Conservation (phyloP, 2,888 invertebrate species). For the Meteorus cinctellus region DNA sequence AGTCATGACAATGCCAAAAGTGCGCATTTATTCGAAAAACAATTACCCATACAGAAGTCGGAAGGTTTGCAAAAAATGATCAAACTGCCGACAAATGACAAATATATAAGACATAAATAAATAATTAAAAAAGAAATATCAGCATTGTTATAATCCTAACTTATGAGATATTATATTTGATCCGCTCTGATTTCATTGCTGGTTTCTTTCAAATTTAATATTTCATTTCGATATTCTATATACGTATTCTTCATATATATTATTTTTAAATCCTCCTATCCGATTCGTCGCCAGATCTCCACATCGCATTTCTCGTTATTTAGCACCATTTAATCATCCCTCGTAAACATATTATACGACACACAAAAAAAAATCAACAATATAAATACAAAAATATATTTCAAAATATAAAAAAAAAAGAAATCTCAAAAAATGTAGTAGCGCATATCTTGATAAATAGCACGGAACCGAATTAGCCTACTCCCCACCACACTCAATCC, state of each 20-base stretch:
- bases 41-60: too few species aligned
- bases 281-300: too few species aligned
- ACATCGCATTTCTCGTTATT: not conserved
- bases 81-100: too few species aligned
- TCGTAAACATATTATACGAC: constrained; percentile 22
- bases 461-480: constrained; percentile 13
- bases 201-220: too few species aligned
- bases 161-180: too few species aligned
- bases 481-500: not conserved
- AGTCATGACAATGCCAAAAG: too few species aligned
- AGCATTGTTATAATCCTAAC: too few species aligned
- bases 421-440: constrained; percentile 8
- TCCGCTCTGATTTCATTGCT: too few species aligned
- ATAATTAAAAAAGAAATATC: too few species aligned
- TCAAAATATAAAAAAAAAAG: not conserved
- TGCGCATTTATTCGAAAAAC: too few species aligned
- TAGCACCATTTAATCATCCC: constrained; percentile 31
- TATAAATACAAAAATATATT: not conserved
- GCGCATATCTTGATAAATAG: constrained; percentile 30
- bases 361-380: constrained; percentile 8
- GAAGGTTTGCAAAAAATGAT: too few species aligned
- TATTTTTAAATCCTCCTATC: constrained; percentile 1
- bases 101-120: too few species aligned
- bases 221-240: not conserved
- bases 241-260: not conserved